Evolutionary conservation across 1,140 invertebrate species (phyloP).

Genomic region (Hydropsyche tenuis): DNA sequence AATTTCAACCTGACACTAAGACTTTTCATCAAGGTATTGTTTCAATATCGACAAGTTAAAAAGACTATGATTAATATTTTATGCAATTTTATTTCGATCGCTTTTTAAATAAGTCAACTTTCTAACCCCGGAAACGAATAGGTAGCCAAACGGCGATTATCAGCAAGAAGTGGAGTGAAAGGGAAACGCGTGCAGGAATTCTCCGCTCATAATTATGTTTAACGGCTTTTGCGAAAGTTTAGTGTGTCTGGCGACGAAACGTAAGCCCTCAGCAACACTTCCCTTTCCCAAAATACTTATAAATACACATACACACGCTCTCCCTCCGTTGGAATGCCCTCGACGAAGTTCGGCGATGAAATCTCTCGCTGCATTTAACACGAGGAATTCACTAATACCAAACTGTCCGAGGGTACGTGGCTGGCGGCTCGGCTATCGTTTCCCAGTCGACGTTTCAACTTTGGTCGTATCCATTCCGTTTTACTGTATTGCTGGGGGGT

Average conservation of each 20-base stretch:
- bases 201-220: constrained; percentile 42
- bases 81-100: no score
- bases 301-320: not conserved
- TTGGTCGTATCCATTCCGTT: not conserved
- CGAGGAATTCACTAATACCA: constrained; percentile 11
- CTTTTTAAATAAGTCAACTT: no score
- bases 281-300: no score
- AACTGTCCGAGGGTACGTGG: not conserved
- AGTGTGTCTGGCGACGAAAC: not conserved
- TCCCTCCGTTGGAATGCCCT: not conserved
- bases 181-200: constrained; percentile 26
- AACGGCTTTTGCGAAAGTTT: constrained; percentile 17
- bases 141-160: no score
- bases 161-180: not conserved
- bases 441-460: not conserved
- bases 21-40: no score
- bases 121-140: no score
- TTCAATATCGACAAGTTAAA: no score
- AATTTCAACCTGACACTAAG: no score
- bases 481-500: not conserved
- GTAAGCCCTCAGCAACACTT: not conserved
- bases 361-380: constrained; percentile 10
- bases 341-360: constrained; percentile 12
- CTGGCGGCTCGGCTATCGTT: not conserved
- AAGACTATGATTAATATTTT: no score